Evolutionary conservation across 2,888 invertebrate genomes (phyloP).

Genomic region (Bugula neritina): DNA sequence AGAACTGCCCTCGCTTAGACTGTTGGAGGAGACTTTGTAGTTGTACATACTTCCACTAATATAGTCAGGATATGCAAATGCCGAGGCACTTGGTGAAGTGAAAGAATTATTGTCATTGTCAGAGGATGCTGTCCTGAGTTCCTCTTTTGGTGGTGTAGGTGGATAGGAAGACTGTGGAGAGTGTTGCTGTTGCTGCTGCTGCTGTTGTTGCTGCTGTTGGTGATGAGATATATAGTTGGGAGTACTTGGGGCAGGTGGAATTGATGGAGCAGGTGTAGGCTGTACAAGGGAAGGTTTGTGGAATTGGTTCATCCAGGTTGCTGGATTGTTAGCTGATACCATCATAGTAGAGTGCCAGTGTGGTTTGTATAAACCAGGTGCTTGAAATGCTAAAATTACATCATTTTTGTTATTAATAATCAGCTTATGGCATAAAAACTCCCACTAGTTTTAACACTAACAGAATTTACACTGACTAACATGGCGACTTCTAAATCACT

Average conservation of each 20-base stretch:
- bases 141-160: constrained; percentile 18
- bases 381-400: neutral
- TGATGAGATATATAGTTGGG: constrained; percentile 9
- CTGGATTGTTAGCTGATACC: neutral
- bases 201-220: constrained; percentile 3
- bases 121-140: neutral
- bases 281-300: neutral
- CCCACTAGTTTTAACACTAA: no score
- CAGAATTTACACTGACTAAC: no score
- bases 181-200: neutral
- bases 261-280: neutral
- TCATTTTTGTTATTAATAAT: no score
- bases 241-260: neutral
- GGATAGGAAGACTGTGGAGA: constrained; percentile 22
- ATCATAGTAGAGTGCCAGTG: constrained; percentile 10
- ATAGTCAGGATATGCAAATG: constrained; percentile 1
- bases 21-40: neutral
- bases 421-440: no score
- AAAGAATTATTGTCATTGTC: neutral
- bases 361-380: constrained; percentile 2
- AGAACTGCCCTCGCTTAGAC: neutral
- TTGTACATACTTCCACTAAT: neutral
- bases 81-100: neutral
- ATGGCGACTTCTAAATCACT: no score
- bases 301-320: neutral